Base-by-base conservation (phyloP, 2,888 invertebrate species). In the Eristalis intricaria region DNA sequence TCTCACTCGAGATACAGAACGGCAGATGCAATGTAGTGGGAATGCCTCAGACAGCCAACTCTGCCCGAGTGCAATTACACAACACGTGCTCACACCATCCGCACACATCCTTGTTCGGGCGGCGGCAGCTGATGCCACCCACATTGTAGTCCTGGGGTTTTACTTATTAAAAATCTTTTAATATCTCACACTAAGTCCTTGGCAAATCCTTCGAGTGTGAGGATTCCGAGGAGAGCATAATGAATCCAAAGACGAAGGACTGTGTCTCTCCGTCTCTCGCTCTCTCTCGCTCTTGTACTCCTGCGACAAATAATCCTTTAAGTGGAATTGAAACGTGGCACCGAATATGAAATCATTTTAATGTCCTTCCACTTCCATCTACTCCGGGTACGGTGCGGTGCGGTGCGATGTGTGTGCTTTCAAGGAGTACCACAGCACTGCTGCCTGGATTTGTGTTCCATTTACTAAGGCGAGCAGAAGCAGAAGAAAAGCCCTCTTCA, bases 261-360 rank as follows among this genome's bases (percentile, higher is more conserved):
- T 4, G 15, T 13, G 15, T 7, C 50, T 5, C 50, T 5, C 43
- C 4, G 43, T 15, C 43, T n/a, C n/a, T 7, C n/a, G 43, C 43
- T 8, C 26, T 11, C 43, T 8, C 26, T 11, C 11, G 10, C 23
- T 10, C 23, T 32, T 60, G 60, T 60, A 32, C 26, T 23, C 26
- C 26, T 60, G 60, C 26, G 75, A 76, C 87, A 87, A 87, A 87
- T 87, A 87, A 87, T 87, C 84, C 68, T 87, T 87, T 87, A 87
- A 87, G 87, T 87, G 87, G 87, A 84, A 87, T 84, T 80, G 87
- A 80, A 87, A 87, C 84, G 87, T 87, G 87, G 84, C 83, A 79
- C 84, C 83, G 87, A 87, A 87, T 87, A 87, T 87, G 84, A 87
- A 87, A 84, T 80, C 84, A 87, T 76, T 84, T 75, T 87, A 87